Conservation (phyloP, 2,797 vertebrate genomes). For the Danio kyathit region DNA sequence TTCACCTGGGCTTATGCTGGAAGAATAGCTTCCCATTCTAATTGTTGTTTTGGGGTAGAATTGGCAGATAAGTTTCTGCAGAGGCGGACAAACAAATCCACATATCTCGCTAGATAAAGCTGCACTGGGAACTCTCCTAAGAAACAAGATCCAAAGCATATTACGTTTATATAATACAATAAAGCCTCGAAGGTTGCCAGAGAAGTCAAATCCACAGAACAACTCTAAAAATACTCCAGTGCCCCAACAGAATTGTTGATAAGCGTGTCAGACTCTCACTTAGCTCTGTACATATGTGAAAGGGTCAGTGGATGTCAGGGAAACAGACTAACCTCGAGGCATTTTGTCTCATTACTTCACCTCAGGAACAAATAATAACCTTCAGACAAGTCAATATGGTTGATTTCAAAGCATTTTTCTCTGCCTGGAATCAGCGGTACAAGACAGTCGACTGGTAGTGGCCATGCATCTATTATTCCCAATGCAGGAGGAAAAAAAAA, state of each 20-base stretch:
- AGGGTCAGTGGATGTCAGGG: conserved; percentile 13
- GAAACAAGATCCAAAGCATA: conserved; percentile 13
- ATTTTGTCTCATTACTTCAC: conserved; percentile 25
- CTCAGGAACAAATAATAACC: conserved; percentile 5
- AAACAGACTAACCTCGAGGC: conserved; percentile 6
- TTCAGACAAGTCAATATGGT: neutral
- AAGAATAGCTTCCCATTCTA: conserved; percentile 54
- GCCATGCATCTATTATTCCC: neutral
- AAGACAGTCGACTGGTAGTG: neutral
- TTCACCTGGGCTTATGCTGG: conserved; percentile 3
- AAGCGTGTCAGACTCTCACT: conserved; percentile 26
- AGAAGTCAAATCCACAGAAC: conserved; percentile 14
- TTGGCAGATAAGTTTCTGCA: neutral
- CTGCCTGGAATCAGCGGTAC: neutral
- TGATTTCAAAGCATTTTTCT: conserved; percentile 1
- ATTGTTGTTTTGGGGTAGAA: conserved; percentile 50
- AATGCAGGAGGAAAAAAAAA: neutral
- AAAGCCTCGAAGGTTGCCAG: conserved; percentile 19
- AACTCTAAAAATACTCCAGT: conserved; percentile 3
- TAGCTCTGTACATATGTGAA: conserved; percentile 19
- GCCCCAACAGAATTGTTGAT: conserved; percentile 17
- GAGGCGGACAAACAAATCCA: conserved; percentile 39
- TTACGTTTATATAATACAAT: conserved; percentile 23
- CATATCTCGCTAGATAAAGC: conserved; percentile 21
- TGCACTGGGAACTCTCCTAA: neutral